Evolutionary conservation across 1,140 invertebrate species (phyloP), one percentile per base, ranked within the genome.

Genomic region (Tribolium madens): DNA sequence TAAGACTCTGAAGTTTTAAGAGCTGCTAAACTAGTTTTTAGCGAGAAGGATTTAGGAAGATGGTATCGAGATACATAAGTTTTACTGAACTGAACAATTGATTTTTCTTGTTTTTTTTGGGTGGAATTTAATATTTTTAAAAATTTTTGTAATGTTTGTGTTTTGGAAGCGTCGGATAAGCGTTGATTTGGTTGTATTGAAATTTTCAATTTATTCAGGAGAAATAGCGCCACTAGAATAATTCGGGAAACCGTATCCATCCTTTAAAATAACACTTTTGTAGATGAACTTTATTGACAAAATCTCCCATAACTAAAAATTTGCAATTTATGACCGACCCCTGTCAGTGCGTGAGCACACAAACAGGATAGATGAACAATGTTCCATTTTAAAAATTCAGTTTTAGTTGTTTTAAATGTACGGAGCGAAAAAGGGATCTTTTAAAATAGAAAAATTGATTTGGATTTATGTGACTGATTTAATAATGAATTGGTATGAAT

Each of bases 241-340:
- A 57, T 57, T 57, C 52, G 52, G 52, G 52, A 57, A 26, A 57
- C 52, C 52, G 21, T 42, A 42, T 21, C 52, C 57, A 64, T 64
- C 13, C 26, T 64, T 64, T 64, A 64, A 64, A 64, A 64, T 57
- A 57, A 64, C 26, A 64, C 26, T 64, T 64, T 64, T 64, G 26
- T 64, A 64, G 57, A 64, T 33, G 57, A 64, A 64, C 57, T 64
- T 64, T 64, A 64, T 64, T 64, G 57, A 64, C 57, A 64, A 31
- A 33, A 64, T 64, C 57, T 10, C 6, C 57, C 57, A 64, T 64
- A 64, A 33, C 57, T 33, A 64, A 64, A 64, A 33, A 33, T 64
- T 64, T 64, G 57, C 57, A 64, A 64, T 64, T 64, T 64, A 64
- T 64, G 57, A 33, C 57, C 57, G 57, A 64, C 57, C 57, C 21